phyloP scores from a whole-genome alignment of 2,888 invertebrate genomes.

The Reticulitermes lucifugus region DNA sequence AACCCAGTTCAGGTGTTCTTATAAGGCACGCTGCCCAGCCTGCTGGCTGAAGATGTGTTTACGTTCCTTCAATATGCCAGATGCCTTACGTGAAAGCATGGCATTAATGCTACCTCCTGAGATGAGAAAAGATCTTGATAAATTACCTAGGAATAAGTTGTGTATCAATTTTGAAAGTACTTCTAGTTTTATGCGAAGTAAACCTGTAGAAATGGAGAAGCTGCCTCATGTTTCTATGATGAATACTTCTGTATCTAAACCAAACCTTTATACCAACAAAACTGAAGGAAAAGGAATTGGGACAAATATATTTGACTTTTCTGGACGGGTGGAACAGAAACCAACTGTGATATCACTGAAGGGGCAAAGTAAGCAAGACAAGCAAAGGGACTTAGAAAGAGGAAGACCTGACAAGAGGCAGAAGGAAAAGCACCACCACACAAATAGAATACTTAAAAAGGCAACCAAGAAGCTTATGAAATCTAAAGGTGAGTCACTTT shows the following conservation, averaged over 20 bases:
- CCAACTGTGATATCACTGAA: neutral
- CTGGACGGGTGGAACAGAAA: constrained; percentile 19
- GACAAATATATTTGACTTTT: neutral
- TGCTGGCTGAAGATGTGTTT: constrained; percentile 91
- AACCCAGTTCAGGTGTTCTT: constrained; percentile 71
- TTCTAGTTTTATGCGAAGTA: constrained; percentile 3
- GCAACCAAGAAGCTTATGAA: constrained; percentile 49
- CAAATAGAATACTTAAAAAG: constrained; percentile 48
- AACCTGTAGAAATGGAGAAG: neutral
- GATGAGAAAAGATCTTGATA: constrained; percentile 63
- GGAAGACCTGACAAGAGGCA: constrained; percentile 22
- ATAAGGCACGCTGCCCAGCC: constrained; percentile 82
- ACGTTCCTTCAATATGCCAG: constrained; percentile 81
- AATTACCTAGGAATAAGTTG: neutral
- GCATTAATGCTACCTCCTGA: constrained; percentile 76
- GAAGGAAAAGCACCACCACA: constrained; percentile 21
- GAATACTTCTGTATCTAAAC: neutral
- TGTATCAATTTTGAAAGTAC: constrained; percentile 9
- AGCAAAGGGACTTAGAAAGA: constrained; percentile 14
- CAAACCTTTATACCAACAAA: neutral
- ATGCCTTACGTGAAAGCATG: constrained; percentile 74
- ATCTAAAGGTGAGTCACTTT: constrained; percentile 43
- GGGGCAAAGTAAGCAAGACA: constrained; percentile 1
- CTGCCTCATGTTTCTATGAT: neutral
- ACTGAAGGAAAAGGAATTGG: neutral